Percentiles rank a stretch among this genome's conserved stretches.
These are phyloP conservation scores for Steinernema scapterisci DNA, from an alignment of 2,888 invertebrate genomes.

Conservation along the genomic window DNA sequence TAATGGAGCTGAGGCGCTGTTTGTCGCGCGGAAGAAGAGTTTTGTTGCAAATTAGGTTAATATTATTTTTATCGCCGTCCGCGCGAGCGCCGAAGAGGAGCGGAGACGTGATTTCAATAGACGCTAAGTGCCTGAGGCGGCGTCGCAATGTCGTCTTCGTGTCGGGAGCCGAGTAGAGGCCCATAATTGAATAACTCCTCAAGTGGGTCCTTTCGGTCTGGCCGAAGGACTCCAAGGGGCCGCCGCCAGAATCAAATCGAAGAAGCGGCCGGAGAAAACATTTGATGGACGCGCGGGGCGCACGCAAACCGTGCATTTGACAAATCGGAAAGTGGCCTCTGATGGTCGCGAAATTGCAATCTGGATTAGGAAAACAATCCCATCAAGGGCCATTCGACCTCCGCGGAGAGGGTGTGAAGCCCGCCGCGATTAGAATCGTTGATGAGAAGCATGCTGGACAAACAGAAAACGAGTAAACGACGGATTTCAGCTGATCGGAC, in stretches of 20 bases:
- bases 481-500: slow-evolving; percentile 79
- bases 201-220: slow-evolving; percentile 17
- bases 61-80: slow-evolving; percentile 19
- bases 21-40: background rate
- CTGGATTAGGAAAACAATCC: slow-evolving; percentile 5
- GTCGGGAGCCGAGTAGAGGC: slow-evolving; percentile 1
- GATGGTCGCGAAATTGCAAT: slow-evolving; percentile 13
- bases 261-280: background rate
- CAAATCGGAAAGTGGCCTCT: slow-evolving; percentile 22
- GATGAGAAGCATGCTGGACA: background rate
- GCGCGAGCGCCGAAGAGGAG: slow-evolving; percentile 2
- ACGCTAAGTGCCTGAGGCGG: slow-evolving; percentile 25
- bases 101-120: slow-evolving; percentile 29
- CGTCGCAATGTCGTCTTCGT: slow-evolving; percentile 25
- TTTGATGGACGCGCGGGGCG: background rate
- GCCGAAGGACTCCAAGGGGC: slow-evolving; percentile 2
- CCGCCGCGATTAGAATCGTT: background rate
- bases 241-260: slow-evolving; percentile 19
- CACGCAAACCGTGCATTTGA: slow-evolving; percentile 7
- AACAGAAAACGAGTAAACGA: background rate
- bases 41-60: slow-evolving; percentile 23
- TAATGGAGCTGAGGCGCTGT: slow-evolving; percentile 20
- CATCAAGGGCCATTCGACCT: slow-evolving; percentile 14
- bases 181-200: slow-evolving; percentile 30
- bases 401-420: slow-evolving; percentile 2